Conservation (phyloP, 2,797 vertebrate species). For the Sebastes aleutianus region DNA sequence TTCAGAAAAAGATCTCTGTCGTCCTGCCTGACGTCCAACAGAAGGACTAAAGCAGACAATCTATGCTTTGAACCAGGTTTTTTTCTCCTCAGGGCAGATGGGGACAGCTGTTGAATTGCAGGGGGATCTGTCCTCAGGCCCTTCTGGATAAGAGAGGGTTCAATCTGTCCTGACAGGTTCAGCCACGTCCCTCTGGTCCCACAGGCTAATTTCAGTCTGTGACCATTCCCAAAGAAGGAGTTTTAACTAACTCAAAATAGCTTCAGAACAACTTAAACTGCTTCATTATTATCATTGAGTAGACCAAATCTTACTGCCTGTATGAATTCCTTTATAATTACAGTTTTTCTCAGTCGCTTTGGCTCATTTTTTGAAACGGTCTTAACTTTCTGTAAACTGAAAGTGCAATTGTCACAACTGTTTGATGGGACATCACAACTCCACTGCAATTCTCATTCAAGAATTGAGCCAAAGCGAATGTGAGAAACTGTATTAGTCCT, state of each 20-base stretch:
- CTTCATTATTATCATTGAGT: neutral
- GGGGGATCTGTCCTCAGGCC: constrained; percentile 42
- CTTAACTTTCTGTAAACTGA: neutral
- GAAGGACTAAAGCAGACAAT: neutral
- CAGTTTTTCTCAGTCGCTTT: neutral
- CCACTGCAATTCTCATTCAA: neutral
- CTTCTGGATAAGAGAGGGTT: constrained; percentile 21
- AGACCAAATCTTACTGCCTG: neutral
- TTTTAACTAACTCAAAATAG: constrained; percentile 2
- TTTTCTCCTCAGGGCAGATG: constrained; percentile 23
- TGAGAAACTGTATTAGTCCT: neutral
- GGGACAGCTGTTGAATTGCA: constrained; percentile 52
- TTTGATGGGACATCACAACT: neutral
- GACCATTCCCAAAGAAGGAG: constrained; percentile 24
- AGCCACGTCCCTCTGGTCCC: constrained; percentile 38
- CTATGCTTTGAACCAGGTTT: neutral
- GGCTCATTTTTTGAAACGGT: neutral
- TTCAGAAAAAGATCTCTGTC: constrained; percentile 4
- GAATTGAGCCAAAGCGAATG: neutral
- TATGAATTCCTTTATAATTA: neutral
- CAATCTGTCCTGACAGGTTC: constrained; percentile 54
- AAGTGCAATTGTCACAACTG: neutral
- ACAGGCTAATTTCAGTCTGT: constrained; percentile 15
- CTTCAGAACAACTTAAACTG: neutral
- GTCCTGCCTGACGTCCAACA: neutral